Conservation (phyloP, 2,888 invertebrate genomes). For the Zaprionus obscuricornis region DNA sequence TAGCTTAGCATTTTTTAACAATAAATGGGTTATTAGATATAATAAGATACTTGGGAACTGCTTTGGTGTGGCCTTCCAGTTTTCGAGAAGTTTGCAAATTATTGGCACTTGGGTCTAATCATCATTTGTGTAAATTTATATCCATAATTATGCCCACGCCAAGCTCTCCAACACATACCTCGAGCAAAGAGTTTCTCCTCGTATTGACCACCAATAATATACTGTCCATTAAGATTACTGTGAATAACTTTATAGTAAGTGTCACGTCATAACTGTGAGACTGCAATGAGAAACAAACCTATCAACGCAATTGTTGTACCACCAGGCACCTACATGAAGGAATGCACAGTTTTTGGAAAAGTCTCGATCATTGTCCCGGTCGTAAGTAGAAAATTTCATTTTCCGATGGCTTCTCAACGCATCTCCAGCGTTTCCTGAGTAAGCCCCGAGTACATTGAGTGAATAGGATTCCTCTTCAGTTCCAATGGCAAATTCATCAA, state of each 20-base stretch:
- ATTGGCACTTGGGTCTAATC: slow-evolving; percentile 84
- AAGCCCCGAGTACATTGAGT: slow-evolving; percentile 87
- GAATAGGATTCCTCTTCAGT: slow-evolving; percentile 87
- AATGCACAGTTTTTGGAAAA: slow-evolving; percentile 87
- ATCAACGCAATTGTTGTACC: slow-evolving; percentile 89
- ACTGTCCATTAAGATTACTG: slow-evolving; percentile 87
- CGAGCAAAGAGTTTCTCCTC: slow-evolving; percentile 83
- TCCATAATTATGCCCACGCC: slow-evolving; percentile 87
- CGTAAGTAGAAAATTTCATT: slow-evolving; percentile 87
- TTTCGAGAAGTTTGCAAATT: slow-evolving; percentile 27
- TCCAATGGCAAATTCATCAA: slow-evolving; percentile 87
- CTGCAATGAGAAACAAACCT: slow-evolving; percentile 80
- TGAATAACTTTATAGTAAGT: background rate
- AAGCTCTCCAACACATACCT: slow-evolving; percentile 89
- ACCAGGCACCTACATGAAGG: slow-evolving; percentile 89
- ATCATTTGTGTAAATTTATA: slow-evolving; percentile 87
- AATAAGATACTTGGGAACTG: background rate
- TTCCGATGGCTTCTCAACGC: slow-evolving; percentile 88
- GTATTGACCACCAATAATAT: slow-evolving; percentile 78
- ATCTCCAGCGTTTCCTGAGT: slow-evolving; percentile 87
- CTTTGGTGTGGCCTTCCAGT: background rate
- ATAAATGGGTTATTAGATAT: too few relatives aligned
- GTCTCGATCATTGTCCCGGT: slow-evolving; percentile 87
- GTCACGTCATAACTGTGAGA: background rate
- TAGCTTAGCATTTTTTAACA: too few relatives aligned